These are phyloP conservation scores for Orthonevra nobilis DNA, from an alignment of 2,888 invertebrate species.

Conservation along the genomic window DNA sequence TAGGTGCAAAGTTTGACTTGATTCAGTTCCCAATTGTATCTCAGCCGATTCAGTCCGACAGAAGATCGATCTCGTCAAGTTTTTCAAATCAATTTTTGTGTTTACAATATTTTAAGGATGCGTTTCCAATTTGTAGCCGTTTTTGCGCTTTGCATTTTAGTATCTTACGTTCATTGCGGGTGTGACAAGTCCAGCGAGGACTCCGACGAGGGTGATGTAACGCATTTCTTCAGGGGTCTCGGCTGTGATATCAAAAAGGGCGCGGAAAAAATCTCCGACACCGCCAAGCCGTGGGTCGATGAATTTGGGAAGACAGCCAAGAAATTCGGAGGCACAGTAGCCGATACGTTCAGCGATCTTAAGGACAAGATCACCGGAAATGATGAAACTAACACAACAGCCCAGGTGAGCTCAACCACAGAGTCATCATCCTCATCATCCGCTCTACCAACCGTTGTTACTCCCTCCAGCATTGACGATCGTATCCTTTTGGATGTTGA, in stretches of 20 bases:
- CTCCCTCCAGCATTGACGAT: conserved; percentile 71
- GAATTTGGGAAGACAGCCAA: conserved; percentile 76
- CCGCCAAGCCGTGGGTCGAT: conserved; percentile 75
- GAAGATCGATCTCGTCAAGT: not conserved
- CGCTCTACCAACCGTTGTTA: not conserved
- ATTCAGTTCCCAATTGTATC: conserved; percentile 42
- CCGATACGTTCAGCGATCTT: conserved; percentile 76
- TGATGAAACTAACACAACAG: not conserved
- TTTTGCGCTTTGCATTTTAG: conserved; percentile 3
- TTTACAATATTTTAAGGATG: conserved; percentile 38
- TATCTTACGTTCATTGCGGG: conserved; percentile 42
- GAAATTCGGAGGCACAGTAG: conserved; percentile 74
- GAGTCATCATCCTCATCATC: not conserved
- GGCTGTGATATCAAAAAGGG: conserved; percentile 76
- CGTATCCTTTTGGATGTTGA: conserved; percentile 72
- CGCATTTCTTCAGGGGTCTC: conserved; percentile 74
- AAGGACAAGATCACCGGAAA: conserved; percentile 76
- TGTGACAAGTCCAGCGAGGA: conserved; percentile 50
- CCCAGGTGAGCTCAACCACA: not conserved
- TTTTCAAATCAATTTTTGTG: conserved; percentile 2
- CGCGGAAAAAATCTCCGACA: conserved; percentile 74
- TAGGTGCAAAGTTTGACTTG: not conserved
- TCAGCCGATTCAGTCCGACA: conserved; percentile 38
- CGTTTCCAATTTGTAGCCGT: conserved; percentile 30
- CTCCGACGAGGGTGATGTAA: conserved; percentile 75